Evolutionary conservation across 1,140 invertebrate genomes (phyloP).

Genomic region (Drosophila funebris): DNA sequence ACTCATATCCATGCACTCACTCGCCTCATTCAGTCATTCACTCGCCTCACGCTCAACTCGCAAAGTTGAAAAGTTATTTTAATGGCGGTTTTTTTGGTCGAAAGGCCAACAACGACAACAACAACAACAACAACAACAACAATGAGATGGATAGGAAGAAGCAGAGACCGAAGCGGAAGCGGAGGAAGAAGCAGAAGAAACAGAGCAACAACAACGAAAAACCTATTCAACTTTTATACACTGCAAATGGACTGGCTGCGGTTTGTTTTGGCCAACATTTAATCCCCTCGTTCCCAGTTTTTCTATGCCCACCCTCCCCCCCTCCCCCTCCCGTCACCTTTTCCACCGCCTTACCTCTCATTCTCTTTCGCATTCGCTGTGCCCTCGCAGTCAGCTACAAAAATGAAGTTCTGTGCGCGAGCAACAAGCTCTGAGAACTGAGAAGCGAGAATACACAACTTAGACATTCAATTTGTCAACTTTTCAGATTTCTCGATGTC

Average conservation of each 20-base stretch:
- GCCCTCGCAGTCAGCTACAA: not conserved
- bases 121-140: slow-evolving; percentile 7
- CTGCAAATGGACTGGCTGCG: slow-evolving; percentile 37
- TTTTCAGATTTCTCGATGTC: slow-evolving; percentile 8
- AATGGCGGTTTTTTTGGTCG: slow-evolving; percentile 60
- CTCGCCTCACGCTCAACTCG: not conserved
- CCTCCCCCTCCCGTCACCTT: too few species aligned
- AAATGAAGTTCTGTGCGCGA: not conserved
- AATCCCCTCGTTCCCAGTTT: not conserved
- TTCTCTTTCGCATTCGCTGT: not conserved
- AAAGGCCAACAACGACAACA: slow-evolving; percentile 10
- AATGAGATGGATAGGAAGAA: not conserved
- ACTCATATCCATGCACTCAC: not conserved
- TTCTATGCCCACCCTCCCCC: not conserved
- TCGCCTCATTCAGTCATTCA: not conserved
- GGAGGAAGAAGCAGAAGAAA: not conserved
- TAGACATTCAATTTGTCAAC: slow-evolving; percentile 32
- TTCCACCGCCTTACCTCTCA: too few species aligned
- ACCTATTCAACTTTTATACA: slow-evolving; percentile 34
- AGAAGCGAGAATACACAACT: not conserved
- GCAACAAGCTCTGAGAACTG: not conserved
- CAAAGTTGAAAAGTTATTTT: slow-evolving; percentile 63
- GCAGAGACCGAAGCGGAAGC: too few species aligned
- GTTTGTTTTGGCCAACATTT: slow-evolving; percentile 22
- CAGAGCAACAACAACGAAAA: slow-evolving; percentile 1